These are phyloP conservation scores for Heterocephalus glaber DNA, from an alignment of 2,113 vertebrate genomes.

Conservation along the genomic window DNA sequence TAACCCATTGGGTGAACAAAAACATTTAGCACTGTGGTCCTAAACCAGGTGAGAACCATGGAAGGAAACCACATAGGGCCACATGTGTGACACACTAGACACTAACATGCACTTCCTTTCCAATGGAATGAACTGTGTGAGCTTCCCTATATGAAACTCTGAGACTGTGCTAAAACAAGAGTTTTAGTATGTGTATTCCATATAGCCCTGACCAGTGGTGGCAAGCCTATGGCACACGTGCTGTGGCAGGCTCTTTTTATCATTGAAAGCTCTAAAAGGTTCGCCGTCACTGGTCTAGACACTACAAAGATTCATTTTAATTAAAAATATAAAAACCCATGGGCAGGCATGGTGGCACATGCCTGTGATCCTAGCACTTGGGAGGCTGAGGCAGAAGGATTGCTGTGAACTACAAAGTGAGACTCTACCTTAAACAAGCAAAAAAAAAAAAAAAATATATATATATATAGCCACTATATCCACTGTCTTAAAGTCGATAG, in stretches of 20 bases:
- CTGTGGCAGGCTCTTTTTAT: background rate
- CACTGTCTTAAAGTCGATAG: background rate
- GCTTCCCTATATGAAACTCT: background rate
- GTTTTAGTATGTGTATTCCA: background rate
- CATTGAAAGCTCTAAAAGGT: background rate
- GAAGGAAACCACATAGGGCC: background rate
- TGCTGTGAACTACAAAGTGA: no score
- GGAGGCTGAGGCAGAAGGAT: no score
- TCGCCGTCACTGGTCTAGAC: background rate
- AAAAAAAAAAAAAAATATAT: no score
- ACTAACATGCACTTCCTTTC: background rate
- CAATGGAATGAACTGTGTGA: background rate
- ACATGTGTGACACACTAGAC: background rate
- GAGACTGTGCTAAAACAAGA: background rate
- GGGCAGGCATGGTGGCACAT: no score
- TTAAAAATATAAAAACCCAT: background rate
- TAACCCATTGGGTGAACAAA: background rate
- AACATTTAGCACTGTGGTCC: background rate
- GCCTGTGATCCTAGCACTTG: no score
- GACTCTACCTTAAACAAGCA: no score
- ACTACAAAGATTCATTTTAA: background rate
- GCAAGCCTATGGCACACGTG: background rate
- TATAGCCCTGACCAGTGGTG: background rate
- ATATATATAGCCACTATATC: no score
- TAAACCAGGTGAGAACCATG: background rate